Evolutionary conservation across 2,113 vertebrate genomes (phyloP).

Genomic region (Gymnorhina tibicen): DNA sequence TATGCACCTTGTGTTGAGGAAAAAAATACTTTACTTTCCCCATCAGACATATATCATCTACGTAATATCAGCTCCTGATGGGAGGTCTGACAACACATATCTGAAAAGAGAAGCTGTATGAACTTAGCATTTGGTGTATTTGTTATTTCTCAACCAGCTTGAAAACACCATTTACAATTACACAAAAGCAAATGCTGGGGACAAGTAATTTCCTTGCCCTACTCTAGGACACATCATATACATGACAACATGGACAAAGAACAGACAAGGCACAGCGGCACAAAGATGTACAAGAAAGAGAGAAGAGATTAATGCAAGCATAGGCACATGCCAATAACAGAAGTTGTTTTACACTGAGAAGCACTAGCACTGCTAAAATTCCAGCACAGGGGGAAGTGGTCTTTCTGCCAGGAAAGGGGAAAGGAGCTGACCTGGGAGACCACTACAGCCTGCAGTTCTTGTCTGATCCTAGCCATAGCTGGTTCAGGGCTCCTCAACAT

Average conservation of each 20-base stretch:
- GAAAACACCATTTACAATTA: background rate
- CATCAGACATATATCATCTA: background rate
- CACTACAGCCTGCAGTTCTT: background rate
- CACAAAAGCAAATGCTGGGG: background rate
- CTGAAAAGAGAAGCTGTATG: background rate
- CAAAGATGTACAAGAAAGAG: background rate
- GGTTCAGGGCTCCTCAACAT: background rate
- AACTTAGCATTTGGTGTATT: background rate
- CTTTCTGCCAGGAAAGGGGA: background rate
- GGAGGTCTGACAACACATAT: background rate
- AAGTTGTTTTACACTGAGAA: background rate
- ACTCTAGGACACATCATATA: background rate
- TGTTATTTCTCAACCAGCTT: background rate
- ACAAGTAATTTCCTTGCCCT: background rate
- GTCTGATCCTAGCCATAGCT: background rate
- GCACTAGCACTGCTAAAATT: background rate
- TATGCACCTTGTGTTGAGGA: background rate
- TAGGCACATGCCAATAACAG: background rate
- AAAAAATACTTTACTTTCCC: slow-evolving; percentile 10
- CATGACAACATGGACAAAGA: background rate
- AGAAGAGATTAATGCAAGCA: background rate
- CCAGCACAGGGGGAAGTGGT: background rate
- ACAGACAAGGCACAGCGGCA: background rate
- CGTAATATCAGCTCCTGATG: background rate
- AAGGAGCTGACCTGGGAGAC: background rate